These are phyloP conservation scores for Agrotis segetum DNA, from an alignment of 2,888 invertebrate species.

Conservation along the genomic window DNA sequence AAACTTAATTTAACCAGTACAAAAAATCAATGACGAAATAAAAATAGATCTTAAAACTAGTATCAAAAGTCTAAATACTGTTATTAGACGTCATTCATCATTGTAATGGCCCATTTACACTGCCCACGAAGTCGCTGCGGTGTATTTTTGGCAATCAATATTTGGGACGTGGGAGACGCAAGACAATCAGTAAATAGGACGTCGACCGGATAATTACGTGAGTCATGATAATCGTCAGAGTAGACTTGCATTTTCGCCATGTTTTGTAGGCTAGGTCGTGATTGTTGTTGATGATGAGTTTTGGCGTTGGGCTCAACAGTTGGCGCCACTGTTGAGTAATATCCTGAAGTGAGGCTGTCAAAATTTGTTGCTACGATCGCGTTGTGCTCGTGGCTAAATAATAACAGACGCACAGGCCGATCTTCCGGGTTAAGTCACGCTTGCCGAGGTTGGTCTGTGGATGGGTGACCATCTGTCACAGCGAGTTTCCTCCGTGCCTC, in stretches of 20 bases:
- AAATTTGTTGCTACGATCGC: too few relatives aligned
- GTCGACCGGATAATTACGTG: slow-evolving; percentile 29
- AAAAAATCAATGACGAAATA: slow-evolving; percentile 13
- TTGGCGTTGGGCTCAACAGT: too few relatives aligned
- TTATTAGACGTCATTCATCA: slow-evolving; percentile 16
- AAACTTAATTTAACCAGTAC: not conserved
- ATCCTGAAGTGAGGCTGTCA: too few relatives aligned
- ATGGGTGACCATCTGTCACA: too few relatives aligned
- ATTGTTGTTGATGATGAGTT: not conserved
- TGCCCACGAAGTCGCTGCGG: slow-evolving; percentile 15
- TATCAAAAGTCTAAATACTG: slow-evolving; percentile 15
- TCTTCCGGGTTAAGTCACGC: too few relatives aligned
- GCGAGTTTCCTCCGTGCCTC: too few relatives aligned
- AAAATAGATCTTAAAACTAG: slow-evolving; percentile 14
- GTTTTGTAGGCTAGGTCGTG: slow-evolving; percentile 21
- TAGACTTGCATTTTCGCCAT: slow-evolving; percentile 26
- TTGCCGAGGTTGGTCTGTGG: too few relatives aligned
- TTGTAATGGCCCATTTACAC: slow-evolving; percentile 19
- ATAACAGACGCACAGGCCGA: too few relatives aligned
- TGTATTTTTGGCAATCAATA: slow-evolving; percentile 52
- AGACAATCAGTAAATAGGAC: slow-evolving; percentile 40
- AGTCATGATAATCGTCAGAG: slow-evolving; percentile 9
- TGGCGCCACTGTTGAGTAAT: too few relatives aligned
- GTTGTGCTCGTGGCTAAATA: too few relatives aligned
- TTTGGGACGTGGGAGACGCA: slow-evolving; percentile 18